phyloP scores from a whole-genome alignment of 2,797 vertebrate genomes.

The Cyprinodon diabolis region DNA sequence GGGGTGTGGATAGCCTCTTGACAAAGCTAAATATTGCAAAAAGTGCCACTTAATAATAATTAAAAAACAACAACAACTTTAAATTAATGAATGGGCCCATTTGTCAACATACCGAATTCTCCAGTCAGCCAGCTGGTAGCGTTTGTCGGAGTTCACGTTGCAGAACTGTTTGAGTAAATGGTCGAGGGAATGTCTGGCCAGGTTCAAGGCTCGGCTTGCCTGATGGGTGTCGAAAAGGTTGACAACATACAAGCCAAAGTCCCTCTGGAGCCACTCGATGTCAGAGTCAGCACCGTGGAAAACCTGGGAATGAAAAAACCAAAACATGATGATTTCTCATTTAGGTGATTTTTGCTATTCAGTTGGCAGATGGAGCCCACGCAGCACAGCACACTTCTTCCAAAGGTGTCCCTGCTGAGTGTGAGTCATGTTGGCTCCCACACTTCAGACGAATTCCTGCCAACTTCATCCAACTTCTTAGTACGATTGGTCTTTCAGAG shows the following conservation, averaged over 20 bases:
- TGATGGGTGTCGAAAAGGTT: constrained; percentile 97
- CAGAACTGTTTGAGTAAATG: constrained; percentile 92
- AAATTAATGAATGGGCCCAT: too few species aligned
- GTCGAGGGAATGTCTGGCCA: constrained; percentile 91
- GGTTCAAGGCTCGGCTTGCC: constrained; percentile 89
- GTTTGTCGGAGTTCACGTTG: constrained; percentile 87
- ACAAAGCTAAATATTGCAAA: neutral
- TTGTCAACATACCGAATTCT: constrained; percentile 86
- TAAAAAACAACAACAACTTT: neutral
- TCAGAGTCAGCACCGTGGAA: constrained; percentile 97
- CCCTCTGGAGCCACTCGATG: constrained; percentile 96
- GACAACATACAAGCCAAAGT: constrained; percentile 94
- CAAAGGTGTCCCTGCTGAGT: constrained; percentile 52
- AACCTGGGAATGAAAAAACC: constrained; percentile 77
- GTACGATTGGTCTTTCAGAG: constrained; percentile 18
- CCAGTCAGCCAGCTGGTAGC: constrained; percentile 97
- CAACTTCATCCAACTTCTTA: constrained; percentile 36
- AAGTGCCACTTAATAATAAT: neutral
- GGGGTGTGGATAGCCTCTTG: neutral
- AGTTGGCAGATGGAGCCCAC: constrained; percentile 40
- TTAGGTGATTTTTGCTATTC: constrained; percentile 41
- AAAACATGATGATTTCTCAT: constrained; percentile 18
- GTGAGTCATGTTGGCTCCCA: constrained; percentile 55
- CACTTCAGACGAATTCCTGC: constrained; percentile 33
- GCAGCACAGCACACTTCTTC: constrained; percentile 33